Percentiles rank a stretch among this genome's conserved stretches.
Conservation (phyloP, 2,797 vertebrate genomes). For the Pagetopsis macropterus region DNA sequence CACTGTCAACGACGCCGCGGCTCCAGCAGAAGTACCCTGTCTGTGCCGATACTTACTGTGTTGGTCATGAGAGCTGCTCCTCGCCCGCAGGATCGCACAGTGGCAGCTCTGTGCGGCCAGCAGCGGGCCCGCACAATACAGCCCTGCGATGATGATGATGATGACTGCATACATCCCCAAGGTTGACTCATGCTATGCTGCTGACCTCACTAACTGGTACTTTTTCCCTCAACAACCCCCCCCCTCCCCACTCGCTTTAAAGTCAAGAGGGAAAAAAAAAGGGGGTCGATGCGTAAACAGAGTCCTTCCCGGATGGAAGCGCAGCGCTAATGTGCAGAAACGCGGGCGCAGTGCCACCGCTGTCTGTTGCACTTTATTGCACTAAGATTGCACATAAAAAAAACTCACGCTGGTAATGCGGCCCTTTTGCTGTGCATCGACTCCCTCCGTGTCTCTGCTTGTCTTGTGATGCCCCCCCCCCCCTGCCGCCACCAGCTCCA, state of each 20-base stretch:
- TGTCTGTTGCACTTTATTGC: conserved; percentile 75
- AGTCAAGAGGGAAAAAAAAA: conserved; percentile 58
- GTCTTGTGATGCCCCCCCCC: conserved; percentile 80
- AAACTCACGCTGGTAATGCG: conserved; percentile 51
- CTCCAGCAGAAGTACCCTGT: not conserved
- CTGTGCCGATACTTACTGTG: conserved; percentile 69
- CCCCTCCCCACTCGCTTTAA: conserved; percentile 7
- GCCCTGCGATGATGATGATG: conserved; percentile 57
- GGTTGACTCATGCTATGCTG: conserved; percentile 85
- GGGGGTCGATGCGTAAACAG: conserved; percentile 49
- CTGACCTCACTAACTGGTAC: conserved; percentile 82
- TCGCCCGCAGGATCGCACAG: conserved; percentile 48
- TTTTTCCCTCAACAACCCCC: conserved; percentile 35
- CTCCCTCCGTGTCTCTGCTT: conserved; percentile 51
- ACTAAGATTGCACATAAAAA: conserved; percentile 61
- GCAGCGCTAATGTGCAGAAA: conserved; percentile 55
- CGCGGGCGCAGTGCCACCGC: conserved; percentile 36
- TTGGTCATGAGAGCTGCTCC: conserved; percentile 47
- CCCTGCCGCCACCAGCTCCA: conserved; percentile 28
- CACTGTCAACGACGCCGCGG: conserved; percentile 14
- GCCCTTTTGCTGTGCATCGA: conserved; percentile 64
- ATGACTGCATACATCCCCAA: conserved; percentile 84
- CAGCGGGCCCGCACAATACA: conserved; percentile 53
- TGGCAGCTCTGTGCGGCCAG: conserved; percentile 65
- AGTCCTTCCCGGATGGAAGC: conserved; percentile 45